Evolutionary conservation across 1,140 invertebrate species (phyloP).

Genomic region (Musca vetustissima): DNA sequence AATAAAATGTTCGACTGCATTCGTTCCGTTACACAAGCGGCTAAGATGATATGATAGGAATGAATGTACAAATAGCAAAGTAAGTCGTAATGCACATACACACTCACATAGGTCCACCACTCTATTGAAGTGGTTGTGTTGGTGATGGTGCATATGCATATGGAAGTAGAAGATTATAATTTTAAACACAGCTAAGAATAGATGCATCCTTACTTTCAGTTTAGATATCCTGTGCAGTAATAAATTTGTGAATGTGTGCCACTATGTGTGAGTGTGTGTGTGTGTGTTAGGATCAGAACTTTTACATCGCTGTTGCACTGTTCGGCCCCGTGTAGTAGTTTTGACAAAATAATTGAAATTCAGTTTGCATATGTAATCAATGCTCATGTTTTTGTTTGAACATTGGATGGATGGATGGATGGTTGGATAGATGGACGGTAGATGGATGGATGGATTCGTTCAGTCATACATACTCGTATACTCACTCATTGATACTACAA

Average conservation of each 20-base stretch:
- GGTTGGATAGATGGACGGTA: background rate
- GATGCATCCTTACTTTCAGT: no score
- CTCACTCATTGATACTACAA: no score
- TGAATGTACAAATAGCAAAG: conserved; percentile 15
- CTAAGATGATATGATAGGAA: conserved; percentile 12
- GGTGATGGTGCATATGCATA: background rate
- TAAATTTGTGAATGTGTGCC: no score
- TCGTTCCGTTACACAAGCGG: background rate
- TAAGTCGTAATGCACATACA: background rate
- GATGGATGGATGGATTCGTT: background rate
- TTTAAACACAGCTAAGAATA: no score
- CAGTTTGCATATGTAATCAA: conserved; percentile 24
- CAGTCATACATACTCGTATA: no score
- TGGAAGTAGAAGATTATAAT: background rate
- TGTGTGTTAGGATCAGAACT: background rate
- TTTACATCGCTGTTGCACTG: no score
- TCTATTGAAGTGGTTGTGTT: no score
- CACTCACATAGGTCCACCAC: no score
- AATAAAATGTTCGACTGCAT: conserved; percentile 5
- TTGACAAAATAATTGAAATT: conserved; percentile 21
- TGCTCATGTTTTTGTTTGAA: conserved; percentile 21
- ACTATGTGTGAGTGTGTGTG: no score
- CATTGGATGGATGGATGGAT: conserved; percentile 9
- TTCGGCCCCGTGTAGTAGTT: background rate
- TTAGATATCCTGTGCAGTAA: no score